These are phyloP conservation scores for Parauchenoglanis punctatus DNA, from an alignment of 2,797 vertebrate species.

Conservation along the genomic window DNA sequence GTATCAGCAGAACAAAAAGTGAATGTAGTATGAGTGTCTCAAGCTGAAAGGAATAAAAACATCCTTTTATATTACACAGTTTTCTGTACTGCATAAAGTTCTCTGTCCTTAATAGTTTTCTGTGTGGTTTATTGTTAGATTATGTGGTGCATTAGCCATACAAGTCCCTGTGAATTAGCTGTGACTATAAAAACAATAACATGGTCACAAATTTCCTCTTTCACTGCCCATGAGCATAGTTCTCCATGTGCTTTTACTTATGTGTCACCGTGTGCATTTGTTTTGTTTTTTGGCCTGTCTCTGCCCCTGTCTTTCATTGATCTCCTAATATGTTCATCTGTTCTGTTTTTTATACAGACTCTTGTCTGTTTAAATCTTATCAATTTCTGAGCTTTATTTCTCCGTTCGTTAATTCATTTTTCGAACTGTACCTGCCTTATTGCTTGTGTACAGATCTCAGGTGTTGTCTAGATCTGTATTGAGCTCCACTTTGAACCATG, in stretches of 20 bases:
- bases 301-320: background rate
- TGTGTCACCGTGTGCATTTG: background rate
- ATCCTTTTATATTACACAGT: background rate
- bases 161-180: background rate
- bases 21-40: background rate
- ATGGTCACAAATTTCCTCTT: background rate
- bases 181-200: background rate
- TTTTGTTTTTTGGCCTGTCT: background rate
- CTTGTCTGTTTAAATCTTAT: background rate
- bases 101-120: background rate
- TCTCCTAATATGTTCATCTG: background rate
- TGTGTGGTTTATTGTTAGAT: background rate
- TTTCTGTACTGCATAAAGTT: background rate
- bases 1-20: slow-evolving; percentile 4
- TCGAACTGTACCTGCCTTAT: background rate
- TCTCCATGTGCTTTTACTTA: background rate
- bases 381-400: background rate
- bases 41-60: background rate
- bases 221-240: background rate
- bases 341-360: background rate
- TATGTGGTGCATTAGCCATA: background rate
- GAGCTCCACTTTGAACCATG: background rate
- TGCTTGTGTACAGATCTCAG: background rate
- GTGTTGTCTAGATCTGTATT: background rate
- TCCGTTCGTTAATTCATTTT: background rate